Evolutionary conservation across 2,113 vertebrate species (phyloP).

Genomic region (Mus musculus): DNA sequence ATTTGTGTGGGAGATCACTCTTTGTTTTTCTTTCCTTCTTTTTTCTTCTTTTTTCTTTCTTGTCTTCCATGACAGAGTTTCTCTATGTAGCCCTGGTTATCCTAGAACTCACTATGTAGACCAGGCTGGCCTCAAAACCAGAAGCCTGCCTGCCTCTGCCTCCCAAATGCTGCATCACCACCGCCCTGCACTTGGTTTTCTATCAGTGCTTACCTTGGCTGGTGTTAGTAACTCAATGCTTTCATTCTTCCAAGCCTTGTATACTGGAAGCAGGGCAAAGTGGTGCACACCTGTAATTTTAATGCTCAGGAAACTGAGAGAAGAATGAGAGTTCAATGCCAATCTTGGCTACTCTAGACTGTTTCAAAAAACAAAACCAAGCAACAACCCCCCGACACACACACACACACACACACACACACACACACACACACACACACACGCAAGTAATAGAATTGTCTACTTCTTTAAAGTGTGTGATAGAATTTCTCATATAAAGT

Average conservation of each 20-base stretch:
- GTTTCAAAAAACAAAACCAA: neutral
- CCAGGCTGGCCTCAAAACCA: neutral
- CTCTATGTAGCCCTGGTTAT: neutral
- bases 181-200: neutral
- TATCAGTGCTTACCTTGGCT: neutral
- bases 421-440: neutral
- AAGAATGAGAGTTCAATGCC: neutral
- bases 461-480: neutral
- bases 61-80: neutral
- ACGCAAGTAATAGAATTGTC: neutral
- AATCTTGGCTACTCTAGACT: neutral
- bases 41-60: neutral
- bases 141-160: neutral
- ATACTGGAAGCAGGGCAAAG: no score
- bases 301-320: neutral
- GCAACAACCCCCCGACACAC: neutral
- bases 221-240: neutral
- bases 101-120: neutral
- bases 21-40: neutral
- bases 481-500: constrained; percentile 1
- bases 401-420: neutral
- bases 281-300: neutral
- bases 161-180: neutral
- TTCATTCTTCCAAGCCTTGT: neutral
- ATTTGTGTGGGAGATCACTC: neutral